Base-by-base conservation (phyloP, 1,140 invertebrate species). In the Augochlora pura region DNA sequence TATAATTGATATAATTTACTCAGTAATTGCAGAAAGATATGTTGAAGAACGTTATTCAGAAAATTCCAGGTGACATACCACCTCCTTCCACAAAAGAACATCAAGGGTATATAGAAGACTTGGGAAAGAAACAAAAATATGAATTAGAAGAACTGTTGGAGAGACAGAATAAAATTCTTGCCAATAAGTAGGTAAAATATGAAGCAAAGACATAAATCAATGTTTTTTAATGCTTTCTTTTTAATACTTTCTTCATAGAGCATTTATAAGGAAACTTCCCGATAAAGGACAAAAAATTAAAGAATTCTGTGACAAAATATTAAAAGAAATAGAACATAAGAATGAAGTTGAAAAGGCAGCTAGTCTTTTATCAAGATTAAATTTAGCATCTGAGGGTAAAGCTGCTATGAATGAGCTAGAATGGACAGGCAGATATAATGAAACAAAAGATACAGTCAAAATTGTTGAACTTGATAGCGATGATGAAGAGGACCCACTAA, bases 271-370 rank as follows among this genome's bases (percentile, higher is more conserved):
- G 8, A 95, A 94, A 84, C 88, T 96, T 75, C 93, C 95, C 0
- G 96, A 96, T 81, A 96, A 96, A 90, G 96, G 96, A 12, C 93
- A 94, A 66, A 96, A 94, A 89, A 94, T 96, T 54, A 90, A 92
- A 80, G 87, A 90, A 25, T 94, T 95, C 38, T 90, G 93, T 64
- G 90, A 94, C 8, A 94, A 94, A 84, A 87, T 96, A 75, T 66
- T 93, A 9, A 87, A 88, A 25, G 95, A 95, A 91, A 87, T 96
- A 23, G 86, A 93, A 57, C 85, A 89, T 39, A 94, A 94, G 62
- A 89, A 95, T 86, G 92, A 95, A 84, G 88, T 95, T 38, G 94
- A 96, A 23, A 88, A 94, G 80, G 91, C 95, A 38, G 94, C 94
- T 64, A 88, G 91, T 66, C 89, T 96, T 42, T 88, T 96, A 0